These are phyloP conservation scores for Plodia interpunctella DNA, from an alignment of 1,140 invertebrate genomes.

Conservation along the genomic window DNA sequence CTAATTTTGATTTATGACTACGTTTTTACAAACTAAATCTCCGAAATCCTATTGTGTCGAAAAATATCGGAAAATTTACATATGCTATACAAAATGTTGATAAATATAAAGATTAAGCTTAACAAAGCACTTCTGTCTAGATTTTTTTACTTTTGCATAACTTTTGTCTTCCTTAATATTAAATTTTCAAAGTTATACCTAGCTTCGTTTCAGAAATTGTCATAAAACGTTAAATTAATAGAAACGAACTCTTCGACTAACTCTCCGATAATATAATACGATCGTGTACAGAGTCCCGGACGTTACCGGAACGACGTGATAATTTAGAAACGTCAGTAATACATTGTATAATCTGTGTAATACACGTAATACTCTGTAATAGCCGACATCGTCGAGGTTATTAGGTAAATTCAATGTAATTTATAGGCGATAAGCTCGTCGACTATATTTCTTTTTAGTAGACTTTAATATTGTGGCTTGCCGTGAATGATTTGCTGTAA, in stretches of 20 bases:
- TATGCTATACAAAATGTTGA: too few relatives aligned
- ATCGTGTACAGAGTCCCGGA: neutral
- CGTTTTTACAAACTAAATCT: neutral
- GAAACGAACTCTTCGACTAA: neutral
- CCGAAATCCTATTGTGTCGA: neutral
- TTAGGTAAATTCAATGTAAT: constrained; percentile 1
- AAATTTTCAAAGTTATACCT: too few relatives aligned
- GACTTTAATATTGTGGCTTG: neutral
- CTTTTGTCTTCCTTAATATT: too few relatives aligned
- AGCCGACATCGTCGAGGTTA: neutral
- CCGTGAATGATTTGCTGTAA: too few relatives aligned
- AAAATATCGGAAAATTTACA: neutral
- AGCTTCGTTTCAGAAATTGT: too few relatives aligned
- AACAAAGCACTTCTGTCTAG: too few relatives aligned
- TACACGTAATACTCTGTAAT: neutral
- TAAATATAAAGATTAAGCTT: too few relatives aligned
- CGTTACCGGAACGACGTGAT: constrained; percentile 7
- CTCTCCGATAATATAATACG: neutral
- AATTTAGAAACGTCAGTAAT: constrained; percentile 4
- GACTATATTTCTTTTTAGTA: neutral
- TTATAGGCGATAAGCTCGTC: neutral
- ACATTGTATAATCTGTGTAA: constrained; percentile 3
- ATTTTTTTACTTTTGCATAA: too few relatives aligned
- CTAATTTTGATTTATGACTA: neutral
- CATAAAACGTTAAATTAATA: too few relatives aligned